These are phyloP conservation scores for Thaleichthys pacificus DNA, from an alignment of 2,797 vertebrate genomes.

Conservation along the genomic window DNA sequence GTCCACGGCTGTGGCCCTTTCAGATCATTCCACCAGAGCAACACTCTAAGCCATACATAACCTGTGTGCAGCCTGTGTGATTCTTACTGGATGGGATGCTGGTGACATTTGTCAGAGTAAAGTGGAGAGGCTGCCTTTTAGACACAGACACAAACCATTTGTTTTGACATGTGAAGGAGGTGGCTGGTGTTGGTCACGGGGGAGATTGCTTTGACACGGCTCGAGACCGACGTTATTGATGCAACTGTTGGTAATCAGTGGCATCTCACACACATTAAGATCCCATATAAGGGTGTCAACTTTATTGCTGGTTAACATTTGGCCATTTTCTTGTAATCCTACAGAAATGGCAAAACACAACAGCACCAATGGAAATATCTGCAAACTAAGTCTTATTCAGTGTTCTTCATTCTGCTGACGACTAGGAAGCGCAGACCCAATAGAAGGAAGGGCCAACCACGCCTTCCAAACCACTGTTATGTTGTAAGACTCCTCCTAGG, in stretches of 20 bases:
- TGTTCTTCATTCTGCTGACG: no score
- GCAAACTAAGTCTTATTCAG: background rate
- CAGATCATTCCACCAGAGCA: no score
- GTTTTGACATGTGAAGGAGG: background rate
- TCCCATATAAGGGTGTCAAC: no score
- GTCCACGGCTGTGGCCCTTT: no score
- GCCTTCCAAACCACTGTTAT: background rate
- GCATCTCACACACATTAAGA: background rate
- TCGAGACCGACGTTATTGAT: constrained; percentile 1
- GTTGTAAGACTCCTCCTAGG: background rate
- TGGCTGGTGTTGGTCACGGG: background rate
- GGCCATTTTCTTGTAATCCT: background rate
- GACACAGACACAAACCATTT: background rate
- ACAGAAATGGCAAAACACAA: background rate
- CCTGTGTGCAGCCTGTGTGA: no score
- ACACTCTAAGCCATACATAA: no score
- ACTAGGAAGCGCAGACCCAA: background rate
- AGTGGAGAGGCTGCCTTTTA: no score
- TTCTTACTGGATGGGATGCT: background rate
- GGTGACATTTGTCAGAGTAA: background rate
- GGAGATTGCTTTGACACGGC: background rate
- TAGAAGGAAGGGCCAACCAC: background rate
- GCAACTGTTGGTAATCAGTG: background rate
- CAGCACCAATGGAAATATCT: background rate
- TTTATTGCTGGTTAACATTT: background rate